Evolutionary conservation across 2,797 vertebrate genomes (phyloP), one percentile per base, ranked within the genome.

Genomic region (Sebastes taczanowskii): DNA sequence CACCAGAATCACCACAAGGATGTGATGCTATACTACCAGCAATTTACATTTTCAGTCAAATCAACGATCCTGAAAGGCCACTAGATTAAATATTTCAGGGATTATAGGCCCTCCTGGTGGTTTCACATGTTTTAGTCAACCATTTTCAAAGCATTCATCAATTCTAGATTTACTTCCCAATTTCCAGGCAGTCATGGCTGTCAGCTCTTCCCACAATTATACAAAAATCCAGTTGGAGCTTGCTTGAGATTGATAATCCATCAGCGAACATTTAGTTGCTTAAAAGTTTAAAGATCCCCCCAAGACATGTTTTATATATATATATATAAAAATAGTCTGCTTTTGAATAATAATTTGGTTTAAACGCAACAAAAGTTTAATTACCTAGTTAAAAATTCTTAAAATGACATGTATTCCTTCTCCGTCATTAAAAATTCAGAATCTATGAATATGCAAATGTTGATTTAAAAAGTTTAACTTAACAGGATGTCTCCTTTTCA

Each of bases 41-140:
- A 35, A 35, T 71, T 63, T 2, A 63, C 2, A 61, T 69, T 77
- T 69, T 71, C 68, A 68, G 62, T 71, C 29, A 69, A 71, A 71
- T 77, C 62, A 69, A 62, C 30, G 38, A 30, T 67, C 62, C 68
- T 23, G 18, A 84, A 30, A 72, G 32, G 27, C 34, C 70, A 61
- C 5, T 73, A 55, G 67, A 84, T 77, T 32, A 70, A 83, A 68
- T 20, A 74, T 23, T 62, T 77, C 6, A 61, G 18, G 23, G 79
- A 84, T 86, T 81, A 72, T 20, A 76, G 5, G 11, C 27, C 46
- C 52, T 42, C 25, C 62, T 74, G 53, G 1, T 80, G 49, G 66
- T 52, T 74, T 32, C 1, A n/a, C 25, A 68, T 65, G 52, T 72
- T 80, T 69, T 29, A 63, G 38, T 64, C 10, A 59, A 74, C 18